Evolutionary conservation across 2,888 invertebrate genomes (phyloP).

Genomic region (Bellardia bayeri): DNA sequence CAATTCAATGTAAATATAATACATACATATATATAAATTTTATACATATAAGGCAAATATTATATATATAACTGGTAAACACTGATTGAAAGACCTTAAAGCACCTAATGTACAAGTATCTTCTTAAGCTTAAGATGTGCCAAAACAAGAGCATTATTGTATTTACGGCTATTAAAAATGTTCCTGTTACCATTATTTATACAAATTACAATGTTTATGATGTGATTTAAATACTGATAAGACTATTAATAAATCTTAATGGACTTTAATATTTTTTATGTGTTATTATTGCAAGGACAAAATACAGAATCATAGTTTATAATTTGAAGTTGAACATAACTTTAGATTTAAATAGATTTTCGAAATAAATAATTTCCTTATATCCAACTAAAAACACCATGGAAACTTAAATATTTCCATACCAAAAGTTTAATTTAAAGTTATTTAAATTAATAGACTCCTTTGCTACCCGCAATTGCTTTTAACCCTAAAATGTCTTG

Average conservation of each 20-base stretch:
- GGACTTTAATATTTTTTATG: background rate
- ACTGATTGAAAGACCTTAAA: background rate
- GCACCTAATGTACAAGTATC: background rate
- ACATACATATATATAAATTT: background rate
- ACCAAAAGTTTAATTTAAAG: too few species aligned
- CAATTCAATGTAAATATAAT: slow-evolving; percentile 16
- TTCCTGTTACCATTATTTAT: background rate
- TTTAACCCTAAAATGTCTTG: too few species aligned
- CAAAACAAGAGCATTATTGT: background rate
- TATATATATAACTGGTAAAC: background rate
- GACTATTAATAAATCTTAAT: slow-evolving; percentile 7
- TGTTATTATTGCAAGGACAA: background rate
- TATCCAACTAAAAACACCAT: too few species aligned
- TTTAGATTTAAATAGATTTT: too few species aligned
- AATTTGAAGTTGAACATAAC: background rate
- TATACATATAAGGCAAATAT: slow-evolving; percentile 18
- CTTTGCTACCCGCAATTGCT: too few species aligned
- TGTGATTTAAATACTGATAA: slow-evolving; percentile 11
- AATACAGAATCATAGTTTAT: background rate
- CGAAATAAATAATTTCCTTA: too few species aligned
- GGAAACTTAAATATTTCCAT: too few species aligned
- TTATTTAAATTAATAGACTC: too few species aligned
- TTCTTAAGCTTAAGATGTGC: background rate
- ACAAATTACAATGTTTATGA: slow-evolving; percentile 3
- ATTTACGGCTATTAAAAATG: background rate